These are phyloP conservation scores for Acipenser ruthenus DNA, from an alignment of 2,797 vertebrate genomes.

Conservation along the genomic window DNA sequence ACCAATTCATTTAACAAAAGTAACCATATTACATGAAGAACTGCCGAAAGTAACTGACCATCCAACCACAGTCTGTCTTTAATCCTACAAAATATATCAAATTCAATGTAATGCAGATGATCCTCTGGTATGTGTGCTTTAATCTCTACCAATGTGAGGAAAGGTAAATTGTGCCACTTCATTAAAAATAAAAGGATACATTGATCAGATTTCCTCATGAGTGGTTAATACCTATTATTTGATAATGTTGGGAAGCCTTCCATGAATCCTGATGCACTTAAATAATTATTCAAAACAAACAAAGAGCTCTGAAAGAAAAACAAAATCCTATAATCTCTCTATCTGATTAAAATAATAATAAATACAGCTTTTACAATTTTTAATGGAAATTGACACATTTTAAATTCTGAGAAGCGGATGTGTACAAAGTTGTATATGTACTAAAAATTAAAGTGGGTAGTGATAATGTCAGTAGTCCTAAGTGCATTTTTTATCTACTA, in stretches of 20 bases:
- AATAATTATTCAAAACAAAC: constrained; percentile 64
- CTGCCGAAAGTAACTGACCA: no score
- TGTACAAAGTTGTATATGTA: constrained; percentile 19
- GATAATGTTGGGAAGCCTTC: constrained; percentile 26
- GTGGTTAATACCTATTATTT: constrained; percentile 37
- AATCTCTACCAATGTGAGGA: not conserved
- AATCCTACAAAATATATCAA: not conserved
- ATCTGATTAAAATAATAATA: constrained; percentile 59
- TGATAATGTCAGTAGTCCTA: no score
- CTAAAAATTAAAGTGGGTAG: constrained; percentile 10
- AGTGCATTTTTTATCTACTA: no score
- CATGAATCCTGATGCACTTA: constrained; percentile 47
- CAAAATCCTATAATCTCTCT: constrained; percentile 61
- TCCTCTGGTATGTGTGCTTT: not conserved
- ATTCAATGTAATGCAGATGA: not conserved
- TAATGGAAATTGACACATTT: constrained; percentile 40
- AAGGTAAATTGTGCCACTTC: constrained; percentile 32
- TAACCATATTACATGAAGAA: no score
- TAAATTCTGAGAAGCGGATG: constrained; percentile 14
- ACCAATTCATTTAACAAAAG: no score
- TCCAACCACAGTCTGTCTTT: no score
- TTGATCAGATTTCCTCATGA: constrained; percentile 55
- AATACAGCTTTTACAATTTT: constrained; percentile 59
- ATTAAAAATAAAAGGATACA: constrained; percentile 37
- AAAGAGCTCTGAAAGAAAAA: constrained; percentile 51